These are phyloP conservation scores for Hyaena hyaena DNA, from an alignment of 2,113 vertebrate species.

Conservation along the genomic window DNA sequence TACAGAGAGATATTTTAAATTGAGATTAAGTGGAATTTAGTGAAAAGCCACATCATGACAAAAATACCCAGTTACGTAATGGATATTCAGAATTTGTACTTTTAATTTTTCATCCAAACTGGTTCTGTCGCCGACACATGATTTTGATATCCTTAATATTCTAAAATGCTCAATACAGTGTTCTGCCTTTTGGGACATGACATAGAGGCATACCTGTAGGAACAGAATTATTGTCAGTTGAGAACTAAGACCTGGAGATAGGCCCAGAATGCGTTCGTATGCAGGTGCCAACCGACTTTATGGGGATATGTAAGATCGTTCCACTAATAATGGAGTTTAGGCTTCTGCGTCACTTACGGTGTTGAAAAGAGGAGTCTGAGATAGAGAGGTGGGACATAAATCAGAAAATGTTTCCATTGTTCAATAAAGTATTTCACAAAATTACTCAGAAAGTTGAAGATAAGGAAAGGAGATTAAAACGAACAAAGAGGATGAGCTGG, in stretches of 20 bases:
- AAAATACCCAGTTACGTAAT: neutral
- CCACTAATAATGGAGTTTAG: neutral
- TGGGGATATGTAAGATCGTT: neutral
- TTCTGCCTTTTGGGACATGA: neutral
- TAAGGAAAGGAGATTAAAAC: neutral
- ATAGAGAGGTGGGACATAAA: neutral
- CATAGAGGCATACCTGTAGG: neutral
- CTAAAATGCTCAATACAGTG: neutral
- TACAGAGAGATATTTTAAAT: neutral
- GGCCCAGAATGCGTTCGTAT: neutral
- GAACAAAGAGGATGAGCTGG: neutral
- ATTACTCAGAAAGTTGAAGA: neutral
- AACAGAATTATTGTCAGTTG: neutral
- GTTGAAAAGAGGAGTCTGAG: neutral
- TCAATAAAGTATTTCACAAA: neutral
- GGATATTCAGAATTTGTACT: neutral
- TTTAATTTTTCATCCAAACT: neutral
- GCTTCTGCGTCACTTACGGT: neutral
- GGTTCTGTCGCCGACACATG: neutral
- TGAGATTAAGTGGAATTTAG: neutral
- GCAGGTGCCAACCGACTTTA: neutral
- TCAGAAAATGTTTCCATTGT: neutral
- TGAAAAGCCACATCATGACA: neutral
- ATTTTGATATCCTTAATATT: neutral
- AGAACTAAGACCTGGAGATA: neutral